Base-by-base conservation (phyloP, 2,888 invertebrate genomes). In the Shargacucullia verbasci region DNA sequence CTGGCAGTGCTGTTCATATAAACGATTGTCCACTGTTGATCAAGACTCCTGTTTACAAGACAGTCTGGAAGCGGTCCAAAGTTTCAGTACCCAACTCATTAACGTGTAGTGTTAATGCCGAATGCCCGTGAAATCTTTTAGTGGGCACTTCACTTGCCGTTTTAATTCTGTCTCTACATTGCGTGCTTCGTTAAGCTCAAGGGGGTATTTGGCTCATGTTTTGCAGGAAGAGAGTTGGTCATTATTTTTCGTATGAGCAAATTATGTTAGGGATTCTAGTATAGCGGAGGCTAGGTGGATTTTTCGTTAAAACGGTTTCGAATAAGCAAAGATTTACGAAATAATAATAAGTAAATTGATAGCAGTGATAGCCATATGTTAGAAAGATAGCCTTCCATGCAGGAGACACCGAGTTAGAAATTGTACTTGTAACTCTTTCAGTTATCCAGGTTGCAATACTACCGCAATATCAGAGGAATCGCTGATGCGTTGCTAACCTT, bases 41-140 rank as follows among this genome's bases (percentile, higher is more conserved):
- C 78, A 74, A 69, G 59, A 69, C 68, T 14, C 67, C 70, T 88
- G 86, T 90, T 90, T 90, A 89, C 87, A 82, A 86, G 85, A 80
- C 81, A 80, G 74, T 75, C 88, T 92, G 91, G 92, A 90, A 82
- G 70, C 58, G 78, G 74, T 91, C 92, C 92, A 92, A 91, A 87
- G 87, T 88, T 87, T 86, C 86, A 83, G 87, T 88, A 76, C 81
- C 80, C 80, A 74, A 86, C 87, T 92, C 90, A 90, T 92, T 92
- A 92, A 75, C 80, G 82, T 71, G 82, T 86, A 81, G 88, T 89
- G 91, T 90, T 91, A 90, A 90, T 87, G 83, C 86, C 67, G 84
- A 83, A 87, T 86, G 89, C 82, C 92, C 88, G 84, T 91, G 90
- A 91, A 92, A 86, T 88, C 83, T 89, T 87, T 89, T 84, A 84